phyloP scores from a whole-genome alignment of 2,888 invertebrate species.

The Drosophila tanythrix region DNA sequence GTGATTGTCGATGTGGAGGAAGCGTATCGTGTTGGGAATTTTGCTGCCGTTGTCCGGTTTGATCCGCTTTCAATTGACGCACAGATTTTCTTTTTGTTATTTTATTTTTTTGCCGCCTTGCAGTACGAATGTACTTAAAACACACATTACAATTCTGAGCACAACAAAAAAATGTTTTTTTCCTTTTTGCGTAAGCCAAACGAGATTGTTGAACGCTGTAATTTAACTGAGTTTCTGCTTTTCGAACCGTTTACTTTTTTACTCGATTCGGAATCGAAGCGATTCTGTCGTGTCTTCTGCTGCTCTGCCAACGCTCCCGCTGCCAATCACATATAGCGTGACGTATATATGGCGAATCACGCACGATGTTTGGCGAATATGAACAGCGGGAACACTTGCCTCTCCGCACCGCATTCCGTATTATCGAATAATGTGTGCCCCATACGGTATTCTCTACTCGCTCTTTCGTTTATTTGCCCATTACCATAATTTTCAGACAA shows the following conservation, averaged over 20 bases:
- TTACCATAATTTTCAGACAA: slow-evolving; percentile 26
- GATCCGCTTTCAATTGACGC: slow-evolving; percentile 6
- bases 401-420: slow-evolving; percentile 22
- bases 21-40: slow-evolving; percentile 22
- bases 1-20: not conserved
- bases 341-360: slow-evolving; percentile 21
- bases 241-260: slow-evolving; percentile 49
- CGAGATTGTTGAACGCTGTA: slow-evolving; percentile 33
- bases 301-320: slow-evolving; percentile 29
- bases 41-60: slow-evolving; percentile 13
- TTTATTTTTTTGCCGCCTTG: slow-evolving; percentile 17
- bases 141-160: slow-evolving; percentile 38
- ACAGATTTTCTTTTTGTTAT: slow-evolving; percentile 1
- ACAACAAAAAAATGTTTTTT: slow-evolving; percentile 18
- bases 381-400: slow-evolving; percentile 42
- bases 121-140: slow-evolving; percentile 27
- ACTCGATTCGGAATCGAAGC: slow-evolving; percentile 25
- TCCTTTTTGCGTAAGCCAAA: slow-evolving; percentile 14
- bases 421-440: slow-evolving; percentile 34
- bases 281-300: slow-evolving; percentile 18
- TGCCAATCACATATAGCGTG: slow-evolving; percentile 31
- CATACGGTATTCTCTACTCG: slow-evolving; percentile 23
- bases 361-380: slow-evolving; percentile 42
- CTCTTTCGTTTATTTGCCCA: slow-evolving; percentile 21
- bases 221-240: slow-evolving; percentile 36